These are phyloP conservation scores for Planococcus citri DNA, from an alignment of 1,140 invertebrate genomes.

Conservation along the genomic window DNA sequence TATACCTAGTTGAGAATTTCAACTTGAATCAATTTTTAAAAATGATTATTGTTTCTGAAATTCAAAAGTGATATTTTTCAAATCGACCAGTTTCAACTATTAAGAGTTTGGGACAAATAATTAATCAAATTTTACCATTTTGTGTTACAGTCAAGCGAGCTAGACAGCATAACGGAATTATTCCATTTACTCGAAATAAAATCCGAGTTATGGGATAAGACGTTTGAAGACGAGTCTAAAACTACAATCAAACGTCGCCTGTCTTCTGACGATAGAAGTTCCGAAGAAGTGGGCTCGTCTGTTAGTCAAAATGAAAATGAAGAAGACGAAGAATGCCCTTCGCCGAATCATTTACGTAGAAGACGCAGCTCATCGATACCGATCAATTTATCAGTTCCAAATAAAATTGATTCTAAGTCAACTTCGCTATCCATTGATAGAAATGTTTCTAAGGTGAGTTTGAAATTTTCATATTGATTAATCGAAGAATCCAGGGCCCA, in stretches of 20 bases:
- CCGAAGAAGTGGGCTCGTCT: background rate
- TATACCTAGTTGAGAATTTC: no score
- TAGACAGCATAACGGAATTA: background rate
- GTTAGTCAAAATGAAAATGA: conserved; percentile 13
- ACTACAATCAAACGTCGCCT: background rate
- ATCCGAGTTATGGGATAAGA: background rate
- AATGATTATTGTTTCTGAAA: no score
- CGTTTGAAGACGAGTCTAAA: background rate
- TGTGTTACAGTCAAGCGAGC: background rate
- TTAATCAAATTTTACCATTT: background rate
- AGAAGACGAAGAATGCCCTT: background rate
- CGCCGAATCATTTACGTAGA: background rate
- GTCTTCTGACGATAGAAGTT: background rate
- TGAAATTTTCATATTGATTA: no score
- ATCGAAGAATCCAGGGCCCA: no score
- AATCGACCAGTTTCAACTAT: no score
- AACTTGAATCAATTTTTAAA: no score
- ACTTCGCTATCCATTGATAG: background rate
- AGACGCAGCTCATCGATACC: conserved; percentile 3
- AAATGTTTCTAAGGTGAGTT: conserved; percentile 13
- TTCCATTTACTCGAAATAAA: background rate
- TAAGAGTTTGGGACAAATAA: no score
- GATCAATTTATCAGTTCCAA: conserved; percentile 7
- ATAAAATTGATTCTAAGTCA: conserved; percentile 17
- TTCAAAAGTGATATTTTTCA: background rate